Percentiles rank a stretch among this genome's conserved stretches.
phyloP scores from a whole-genome alignment of 2,797 vertebrate genomes.

The Bucorvus abyssinicus region DNA sequence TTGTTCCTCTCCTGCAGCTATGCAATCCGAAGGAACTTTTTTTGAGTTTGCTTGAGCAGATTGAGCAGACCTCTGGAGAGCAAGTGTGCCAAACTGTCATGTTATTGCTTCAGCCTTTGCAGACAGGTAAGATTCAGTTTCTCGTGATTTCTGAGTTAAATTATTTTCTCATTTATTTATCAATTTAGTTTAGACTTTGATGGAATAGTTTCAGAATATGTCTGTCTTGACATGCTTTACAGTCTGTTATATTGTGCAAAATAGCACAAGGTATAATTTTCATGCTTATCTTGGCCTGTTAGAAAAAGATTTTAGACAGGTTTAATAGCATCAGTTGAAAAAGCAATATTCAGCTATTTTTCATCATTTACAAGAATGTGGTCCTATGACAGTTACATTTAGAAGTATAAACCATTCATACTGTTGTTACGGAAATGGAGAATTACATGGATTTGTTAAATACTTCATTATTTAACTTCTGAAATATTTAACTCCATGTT shows the following conservation, averaged over 20 bases:
- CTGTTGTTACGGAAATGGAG: neutral
- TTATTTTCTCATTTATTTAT: neutral
- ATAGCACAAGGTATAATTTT: neutral
- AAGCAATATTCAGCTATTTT: neutral
- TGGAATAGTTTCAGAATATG: neutral
- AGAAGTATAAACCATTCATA: neutral
- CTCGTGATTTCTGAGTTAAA: neutral
- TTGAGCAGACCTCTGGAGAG: conserved; percentile 86
- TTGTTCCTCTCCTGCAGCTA: conserved; percentile 75
- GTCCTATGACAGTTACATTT: neutral
- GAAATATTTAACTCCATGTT: neutral
- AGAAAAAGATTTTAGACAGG: neutral
- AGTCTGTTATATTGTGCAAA: neutral
- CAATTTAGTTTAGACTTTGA: neutral
- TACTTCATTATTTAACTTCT: neutral
- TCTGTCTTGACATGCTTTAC: neutral
- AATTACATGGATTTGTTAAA: neutral
- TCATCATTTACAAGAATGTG: neutral
- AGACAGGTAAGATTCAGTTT: conserved; percentile 81
- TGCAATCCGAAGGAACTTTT: conserved; percentile 95
- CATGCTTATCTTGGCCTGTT: neutral
- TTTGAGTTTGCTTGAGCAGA: conserved; percentile 91
- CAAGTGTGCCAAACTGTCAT: conserved; percentile 81
- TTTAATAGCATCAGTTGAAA: neutral
- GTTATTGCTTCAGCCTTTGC: conserved; percentile 87